Percentiles rank a stretch among this genome's conserved stretches.
These are phyloP conservation scores for Macaca fascicularis DNA, from an alignment of 2,113 vertebrate species.

Conservation along the genomic window T2T-MFA8v1.1 NC_088379.1:181912501-181913000, in stretches of 20 bases:
- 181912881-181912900: background rate
- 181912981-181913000: background rate
- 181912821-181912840: slow-evolving; percentile 5
- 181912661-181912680: background rate
- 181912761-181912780: background rate
- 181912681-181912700: background rate
- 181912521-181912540: too few relatives aligned
- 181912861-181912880: background rate
- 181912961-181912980: slow-evolving; percentile 3
- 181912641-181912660: background rate
- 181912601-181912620: too few relatives aligned
- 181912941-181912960: background rate
- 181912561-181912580: too few relatives aligned
- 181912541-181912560: too few relatives aligned
- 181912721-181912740: background rate
- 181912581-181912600: too few relatives aligned
- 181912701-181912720: background rate
- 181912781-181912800: background rate
- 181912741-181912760: background rate
- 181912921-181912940: background rate
- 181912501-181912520: too few relatives aligned
- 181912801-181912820: background rate
- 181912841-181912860: background rate
- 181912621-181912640: background rate
- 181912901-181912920: background rate